These are phyloP conservation scores for Notechis scutatus DNA, from an alignment of 2,113 vertebrate genomes.

Conservation along the genomic window DNA sequence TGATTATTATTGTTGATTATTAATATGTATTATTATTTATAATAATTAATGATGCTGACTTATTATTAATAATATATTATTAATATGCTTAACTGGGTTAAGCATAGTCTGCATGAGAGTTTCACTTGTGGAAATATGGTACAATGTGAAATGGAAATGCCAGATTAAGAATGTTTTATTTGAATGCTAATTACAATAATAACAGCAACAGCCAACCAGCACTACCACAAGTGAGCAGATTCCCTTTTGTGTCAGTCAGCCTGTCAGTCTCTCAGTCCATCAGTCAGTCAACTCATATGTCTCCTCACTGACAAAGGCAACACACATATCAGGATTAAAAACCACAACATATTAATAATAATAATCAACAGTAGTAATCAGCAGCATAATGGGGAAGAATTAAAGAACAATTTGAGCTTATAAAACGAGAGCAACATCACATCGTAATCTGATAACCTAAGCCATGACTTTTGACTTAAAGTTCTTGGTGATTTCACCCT, in stretches of 20 bases:
- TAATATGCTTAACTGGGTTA: not conserved
- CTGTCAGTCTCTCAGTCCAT: not conserved
- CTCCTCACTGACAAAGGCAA: not conserved
- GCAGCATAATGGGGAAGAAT: not conserved
- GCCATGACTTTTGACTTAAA: not conserved
- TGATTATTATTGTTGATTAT: not conserved
- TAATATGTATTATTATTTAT: not conserved
- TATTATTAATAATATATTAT: too few species aligned
- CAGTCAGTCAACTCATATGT: not conserved
- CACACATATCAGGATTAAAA: not conserved
- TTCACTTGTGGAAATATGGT: not conserved
- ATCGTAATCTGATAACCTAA: not conserved
- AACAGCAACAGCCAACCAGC: not conserved
- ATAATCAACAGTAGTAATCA: not conserved
- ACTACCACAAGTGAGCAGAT: not conserved
- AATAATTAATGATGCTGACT: too few species aligned
- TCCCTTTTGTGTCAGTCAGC: not conserved
- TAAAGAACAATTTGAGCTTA: not conserved
- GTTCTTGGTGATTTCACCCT: not conserved
- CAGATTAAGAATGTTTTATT: not conserved
- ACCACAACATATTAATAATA: not conserved
- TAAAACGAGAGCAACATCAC: not conserved
- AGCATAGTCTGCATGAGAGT: not conserved
- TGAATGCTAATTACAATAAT: not conserved
- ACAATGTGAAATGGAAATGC: not conserved